Evolutionary conservation across 2,888 invertebrate genomes (phyloP).

Genomic region (Tineola bisselliella): DNA sequence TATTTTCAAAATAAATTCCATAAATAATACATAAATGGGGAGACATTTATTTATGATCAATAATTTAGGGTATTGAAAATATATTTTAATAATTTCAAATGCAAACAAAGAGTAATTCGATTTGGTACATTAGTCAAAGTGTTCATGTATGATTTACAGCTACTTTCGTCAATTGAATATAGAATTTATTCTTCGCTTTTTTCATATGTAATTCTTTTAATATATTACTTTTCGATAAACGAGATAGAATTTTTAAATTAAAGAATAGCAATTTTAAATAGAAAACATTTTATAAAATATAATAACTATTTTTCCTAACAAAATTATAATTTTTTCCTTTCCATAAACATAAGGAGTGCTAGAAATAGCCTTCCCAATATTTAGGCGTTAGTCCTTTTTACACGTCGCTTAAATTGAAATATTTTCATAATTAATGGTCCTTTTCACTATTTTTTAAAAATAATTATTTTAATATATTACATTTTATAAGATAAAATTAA

Average conservation of each 20-base stretch:
- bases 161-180: slow-evolving; percentile 19
- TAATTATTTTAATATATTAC: too few relatives aligned
- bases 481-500: too few relatives aligned
- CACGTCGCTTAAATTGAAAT: too few relatives aligned
- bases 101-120: slow-evolving; percentile 9
- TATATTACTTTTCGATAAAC: background rate
- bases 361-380: too few relatives aligned
- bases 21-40: background rate
- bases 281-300: too few relatives aligned
- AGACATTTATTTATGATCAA: background rate
- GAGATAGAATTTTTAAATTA: background rate
- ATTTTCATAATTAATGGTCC: too few relatives aligned
- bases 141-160: slow-evolving; percentile 34
- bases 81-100: slow-evolving; percentile 8
- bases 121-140: slow-evolving; percentile 24
- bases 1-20: background rate
- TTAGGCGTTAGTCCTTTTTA: too few relatives aligned
- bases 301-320: too few relatives aligned
- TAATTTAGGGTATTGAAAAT: slow-evolving; percentile 8
- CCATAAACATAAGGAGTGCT: too few relatives aligned
- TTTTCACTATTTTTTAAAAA: too few relatives aligned
- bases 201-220: background rate
- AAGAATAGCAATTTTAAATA: background rate
- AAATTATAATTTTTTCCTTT: too few relatives aligned
- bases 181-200: background rate